These are phyloP conservation scores for Catostylus mosaicus DNA, from an alignment of 30 jellyfish, hydroid and myxozoan species.

Conservation along the genomic window DNA sequence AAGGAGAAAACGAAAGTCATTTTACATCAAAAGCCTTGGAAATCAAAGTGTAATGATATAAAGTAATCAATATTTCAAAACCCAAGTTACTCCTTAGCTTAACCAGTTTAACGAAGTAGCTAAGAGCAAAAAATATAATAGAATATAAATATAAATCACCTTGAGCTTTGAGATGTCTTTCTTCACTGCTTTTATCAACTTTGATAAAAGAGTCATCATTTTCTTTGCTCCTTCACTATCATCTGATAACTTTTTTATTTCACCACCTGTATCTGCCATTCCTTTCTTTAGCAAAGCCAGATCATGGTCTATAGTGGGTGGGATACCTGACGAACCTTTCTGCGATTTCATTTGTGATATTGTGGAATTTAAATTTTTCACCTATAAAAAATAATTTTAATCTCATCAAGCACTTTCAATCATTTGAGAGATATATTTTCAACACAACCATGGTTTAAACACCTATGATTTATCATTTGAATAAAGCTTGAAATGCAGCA, in stretches of 20 bases:
- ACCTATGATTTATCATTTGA: no score
- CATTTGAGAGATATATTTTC: no score
- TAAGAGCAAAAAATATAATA: neutral
- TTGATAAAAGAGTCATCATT: slow-evolving; percentile 21
- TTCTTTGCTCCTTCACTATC: slow-evolving; percentile 55
- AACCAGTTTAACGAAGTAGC: neutral
- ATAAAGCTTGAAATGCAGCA: no score
- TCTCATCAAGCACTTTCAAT: neutral
- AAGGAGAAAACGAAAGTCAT: neutral
- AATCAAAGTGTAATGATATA: no score
- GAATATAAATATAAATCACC: slow-evolving; percentile 4
- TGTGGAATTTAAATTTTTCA: slow-evolving; percentile 49
- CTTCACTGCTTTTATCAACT: slow-evolving; percentile 38
- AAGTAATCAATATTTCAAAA: no score
- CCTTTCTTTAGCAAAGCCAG: slow-evolving; percentile 69
- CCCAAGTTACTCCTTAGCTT: no score
- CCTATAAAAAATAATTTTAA: slow-evolving; percentile 16
- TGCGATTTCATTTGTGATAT: slow-evolving; percentile 16
- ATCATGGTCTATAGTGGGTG: slow-evolving; percentile 28
- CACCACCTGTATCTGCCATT: slow-evolving; percentile 85
- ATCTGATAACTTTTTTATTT: slow-evolving; percentile 58
- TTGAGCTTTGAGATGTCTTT: slow-evolving; percentile 20
- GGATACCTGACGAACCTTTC: neutral
- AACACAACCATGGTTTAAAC: no score
- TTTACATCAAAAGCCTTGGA: neutral